phyloP scores from a whole-genome alignment of 1,140 invertebrate species.

The Palaemon carinicauda region DNA sequence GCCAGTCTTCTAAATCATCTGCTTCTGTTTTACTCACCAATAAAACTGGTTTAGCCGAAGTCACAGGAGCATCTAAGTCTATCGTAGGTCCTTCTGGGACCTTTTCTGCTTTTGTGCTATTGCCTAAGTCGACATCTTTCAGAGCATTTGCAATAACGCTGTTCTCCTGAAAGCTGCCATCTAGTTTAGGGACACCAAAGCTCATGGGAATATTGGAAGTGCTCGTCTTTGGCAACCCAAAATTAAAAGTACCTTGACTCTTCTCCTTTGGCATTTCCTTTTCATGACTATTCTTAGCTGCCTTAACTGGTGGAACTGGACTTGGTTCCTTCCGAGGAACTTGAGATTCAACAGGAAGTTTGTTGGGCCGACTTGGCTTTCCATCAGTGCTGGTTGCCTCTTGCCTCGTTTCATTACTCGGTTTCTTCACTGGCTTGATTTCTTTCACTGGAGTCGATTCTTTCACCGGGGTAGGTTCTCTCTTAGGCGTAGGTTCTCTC shows the following conservation, averaged over 20 bases:
- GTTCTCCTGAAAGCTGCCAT: neutral
- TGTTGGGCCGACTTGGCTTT: neutral
- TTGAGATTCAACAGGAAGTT: neutral
- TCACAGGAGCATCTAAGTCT: conserved; percentile 36
- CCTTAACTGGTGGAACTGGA: neutral
- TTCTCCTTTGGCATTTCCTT: conserved; percentile 12
- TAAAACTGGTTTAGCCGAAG: conserved; percentile 24
- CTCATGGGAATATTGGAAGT: neutral
- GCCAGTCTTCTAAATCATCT: conserved; percentile 42
- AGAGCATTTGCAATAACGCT: neutral
- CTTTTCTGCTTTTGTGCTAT: neutral
- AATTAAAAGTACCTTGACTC: neutral
- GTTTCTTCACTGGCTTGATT: neutral
- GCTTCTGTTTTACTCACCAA: conserved; percentile 35
- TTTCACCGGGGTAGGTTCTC: neutral
- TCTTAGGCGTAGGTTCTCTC: neutral
- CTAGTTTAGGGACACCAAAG: neutral
- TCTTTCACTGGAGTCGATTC: neutral
- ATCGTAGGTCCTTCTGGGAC: conserved; percentile 21
- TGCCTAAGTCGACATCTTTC: neutral
- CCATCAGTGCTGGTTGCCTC: neutral
- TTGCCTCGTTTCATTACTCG: too few relatives aligned
- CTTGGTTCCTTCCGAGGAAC: neutral
- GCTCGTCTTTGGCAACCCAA: conserved; percentile 17
- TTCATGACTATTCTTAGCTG: neutral